Percentiles rank a stretch among this genome's conserved stretches.
phyloP scores from a whole-genome alignment of 2,797 vertebrate species.

The Buceros bicornis region DNA sequence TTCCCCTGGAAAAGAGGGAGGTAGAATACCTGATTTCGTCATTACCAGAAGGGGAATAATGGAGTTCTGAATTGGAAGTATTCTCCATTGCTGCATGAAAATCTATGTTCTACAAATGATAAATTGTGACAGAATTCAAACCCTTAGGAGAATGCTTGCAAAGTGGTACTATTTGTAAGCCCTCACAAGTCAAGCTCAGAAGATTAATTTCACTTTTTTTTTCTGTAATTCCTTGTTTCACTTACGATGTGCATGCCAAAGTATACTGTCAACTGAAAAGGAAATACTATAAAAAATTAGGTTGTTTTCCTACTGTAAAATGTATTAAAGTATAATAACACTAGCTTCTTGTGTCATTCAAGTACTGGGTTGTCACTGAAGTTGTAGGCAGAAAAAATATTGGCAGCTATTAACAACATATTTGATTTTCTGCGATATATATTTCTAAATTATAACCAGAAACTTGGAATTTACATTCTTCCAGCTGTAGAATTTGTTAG shows the following conservation, averaged over 20 bases:
- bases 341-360: conserved; percentile 18
- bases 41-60: not conserved
- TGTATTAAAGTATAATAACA: conserved; percentile 23
- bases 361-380: not conserved
- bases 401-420: not conserved
- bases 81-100: not conserved
- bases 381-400: conserved; percentile 22
- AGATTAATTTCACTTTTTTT: conserved; percentile 39
- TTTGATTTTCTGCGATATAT: not conserved
- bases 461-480: not conserved
- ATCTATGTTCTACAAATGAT: not conserved
- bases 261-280: not conserved
- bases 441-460: conserved; percentile 35
- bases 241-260: not conserved
- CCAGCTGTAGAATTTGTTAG: not conserved
- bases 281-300: conserved; percentile 17
- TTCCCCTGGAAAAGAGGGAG: not conserved
- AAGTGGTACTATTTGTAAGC: conserved; percentile 9
- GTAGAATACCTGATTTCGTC: not conserved
- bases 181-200: not conserved
- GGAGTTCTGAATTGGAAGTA: conserved; percentile 4
- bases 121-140: conserved; percentile 31
- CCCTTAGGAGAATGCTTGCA: not conserved
- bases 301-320: not conserved
- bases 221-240: conserved; percentile 10